A percentile compares a stretch with the other conserved stretches of the same genome.
Conservation (phyloP, 2,113 vertebrate species). For the Phrynocephalus versicolor region DNA sequence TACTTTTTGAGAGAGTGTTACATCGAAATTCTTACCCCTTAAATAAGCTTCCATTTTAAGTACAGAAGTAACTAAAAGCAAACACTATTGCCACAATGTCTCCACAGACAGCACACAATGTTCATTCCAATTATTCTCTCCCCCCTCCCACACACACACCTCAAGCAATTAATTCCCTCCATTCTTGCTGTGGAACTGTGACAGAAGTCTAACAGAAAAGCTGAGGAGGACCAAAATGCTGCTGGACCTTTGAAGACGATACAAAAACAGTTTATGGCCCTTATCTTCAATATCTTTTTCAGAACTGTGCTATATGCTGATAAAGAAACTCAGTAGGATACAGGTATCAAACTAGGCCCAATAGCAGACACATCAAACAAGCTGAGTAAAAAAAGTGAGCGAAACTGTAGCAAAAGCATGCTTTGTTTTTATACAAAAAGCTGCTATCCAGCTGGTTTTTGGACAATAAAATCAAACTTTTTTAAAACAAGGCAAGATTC, state of each 20-base stretch:
- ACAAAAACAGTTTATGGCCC: neutral
- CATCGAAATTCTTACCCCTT: neutral
- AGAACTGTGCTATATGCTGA: accelerated
- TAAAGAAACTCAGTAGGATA: neutral
- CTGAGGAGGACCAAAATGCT: neutral
- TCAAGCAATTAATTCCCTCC: neutral
- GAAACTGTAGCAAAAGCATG: neutral
- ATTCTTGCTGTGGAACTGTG: accelerated
- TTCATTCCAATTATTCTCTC: neutral
- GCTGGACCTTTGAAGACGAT: neutral
- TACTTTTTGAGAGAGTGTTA: neutral
- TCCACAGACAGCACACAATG: neutral
- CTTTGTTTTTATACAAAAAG: neutral
- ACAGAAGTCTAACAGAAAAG: neutral
- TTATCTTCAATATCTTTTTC: accelerated
- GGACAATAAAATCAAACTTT: neutral
- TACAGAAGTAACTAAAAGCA: neutral
- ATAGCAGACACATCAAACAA: accelerated
- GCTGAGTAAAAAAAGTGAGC: neutral
- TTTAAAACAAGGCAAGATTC: neutral
- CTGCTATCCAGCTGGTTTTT: neutral
- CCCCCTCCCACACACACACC: too few relatives aligned
- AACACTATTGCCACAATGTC: neutral
- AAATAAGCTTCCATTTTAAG: neutral
- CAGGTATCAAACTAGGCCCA: accelerated